Evolutionary conservation across 2,113 vertebrate genomes (phyloP), one percentile per base, ranked within the genome.

Genomic region (Eptesicus fuscus): DNA sequence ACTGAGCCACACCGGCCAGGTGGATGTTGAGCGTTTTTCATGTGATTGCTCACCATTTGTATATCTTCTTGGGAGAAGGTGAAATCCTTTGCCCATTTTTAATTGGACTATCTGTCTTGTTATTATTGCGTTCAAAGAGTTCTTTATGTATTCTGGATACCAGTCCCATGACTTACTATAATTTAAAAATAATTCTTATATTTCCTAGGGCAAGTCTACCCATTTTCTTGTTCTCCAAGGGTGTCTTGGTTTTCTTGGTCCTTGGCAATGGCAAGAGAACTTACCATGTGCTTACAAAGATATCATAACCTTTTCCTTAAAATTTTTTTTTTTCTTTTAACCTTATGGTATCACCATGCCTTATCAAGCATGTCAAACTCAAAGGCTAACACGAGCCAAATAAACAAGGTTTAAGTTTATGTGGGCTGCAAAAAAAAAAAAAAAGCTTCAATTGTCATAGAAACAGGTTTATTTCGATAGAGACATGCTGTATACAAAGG

Each of bases 121-220:
- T 71, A 71, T 59, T 61, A 71, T 86, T 56, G 42, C 73, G 35
- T 77, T 69, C 25, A 78, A 85, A 69, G 61, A 77, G 53, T 85
- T 87, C 63, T 74, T 92, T 70, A 77, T 78, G 16, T 69, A 77
- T 88, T 88, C 56, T 83, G 59, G 30, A 63, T 89, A 89, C 23
- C 47, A 70, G 37, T 67, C 23, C 59, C 42, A 40, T 77, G 70
- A 77, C 49, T 77, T 59, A 69, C 35, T 47, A 83, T 76, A 37
- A 59, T 83, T 83, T 83, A n/a, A 94, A 88, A 89, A 94, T 76
- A 88, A 89, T 76, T 56, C 10, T 49, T 89, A 70, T 20, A 84
- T 59, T 61, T 85, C 49, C 85, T 79, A 84, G 49, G 71, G 51
- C 42, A 94, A n/a, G 20, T 53, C 16, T 83, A 85, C 32, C 59